Conservation (phyloP, 1,140 invertebrate genomes). For the Drosophila rufa region DNA sequence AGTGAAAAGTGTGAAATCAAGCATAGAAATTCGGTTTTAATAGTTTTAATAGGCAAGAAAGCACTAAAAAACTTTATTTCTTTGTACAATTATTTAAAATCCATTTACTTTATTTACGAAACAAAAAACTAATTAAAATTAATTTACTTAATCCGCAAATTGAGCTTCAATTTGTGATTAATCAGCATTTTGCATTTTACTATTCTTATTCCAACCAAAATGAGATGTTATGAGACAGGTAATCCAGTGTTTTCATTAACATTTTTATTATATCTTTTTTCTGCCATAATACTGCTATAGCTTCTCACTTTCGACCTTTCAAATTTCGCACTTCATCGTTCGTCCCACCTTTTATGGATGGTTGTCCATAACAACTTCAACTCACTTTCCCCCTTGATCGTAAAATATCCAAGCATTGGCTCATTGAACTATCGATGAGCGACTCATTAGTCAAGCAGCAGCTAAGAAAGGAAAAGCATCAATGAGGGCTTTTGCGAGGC, state of each 20-base stretch:
- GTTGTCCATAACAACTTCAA: slow-evolving; percentile 40
- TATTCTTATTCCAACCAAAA: no score
- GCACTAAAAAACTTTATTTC: no score
- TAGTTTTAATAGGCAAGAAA: no score
- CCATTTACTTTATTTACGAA: no score
- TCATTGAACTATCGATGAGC: slow-evolving; percentile 78
- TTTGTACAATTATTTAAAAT: no score
- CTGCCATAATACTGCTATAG: slow-evolving; percentile 2
- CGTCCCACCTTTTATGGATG: slow-evolving; percentile 49
- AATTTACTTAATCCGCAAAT: neutral
- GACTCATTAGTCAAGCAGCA: slow-evolving; percentile 74
- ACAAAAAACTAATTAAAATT: neutral
- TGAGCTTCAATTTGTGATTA: neutral
- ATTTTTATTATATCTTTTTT: slow-evolving; percentile 5
- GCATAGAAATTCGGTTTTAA: no score
- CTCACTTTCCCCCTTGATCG: slow-evolving; percentile 52
- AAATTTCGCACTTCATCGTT: slow-evolving; percentile 58
- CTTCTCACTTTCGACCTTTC: slow-evolving; percentile 72
- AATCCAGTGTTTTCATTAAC: slow-evolving; percentile 5
- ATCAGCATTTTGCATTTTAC: neutral
- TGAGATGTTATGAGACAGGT: neutral
- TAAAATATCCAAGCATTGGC: slow-evolving; percentile 68
- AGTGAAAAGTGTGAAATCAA: no score
- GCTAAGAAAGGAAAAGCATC: slow-evolving; percentile 27
- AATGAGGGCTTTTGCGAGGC: slow-evolving; percentile 56